A percentile compares a stretch with the other conserved stretches of the same genome.
Evolutionary conservation across 2,888 invertebrate species (phyloP).

Genomic region (Acrobasis consociella): DNA sequence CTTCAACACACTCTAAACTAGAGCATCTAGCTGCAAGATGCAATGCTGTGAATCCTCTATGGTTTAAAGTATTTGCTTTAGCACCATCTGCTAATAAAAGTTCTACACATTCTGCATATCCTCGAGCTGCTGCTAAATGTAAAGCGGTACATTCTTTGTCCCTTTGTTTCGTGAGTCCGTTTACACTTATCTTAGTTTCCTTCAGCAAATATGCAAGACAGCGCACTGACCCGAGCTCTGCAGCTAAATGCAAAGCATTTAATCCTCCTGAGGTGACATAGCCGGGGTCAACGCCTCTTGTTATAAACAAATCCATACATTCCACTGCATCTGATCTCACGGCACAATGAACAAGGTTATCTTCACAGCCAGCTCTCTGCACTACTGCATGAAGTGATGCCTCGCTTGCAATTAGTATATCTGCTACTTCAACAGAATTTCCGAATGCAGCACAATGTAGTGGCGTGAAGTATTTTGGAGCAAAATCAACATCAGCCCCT

Average conservation of each 20-base stretch:
- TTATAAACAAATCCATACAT: slow-evolving; percentile 89
- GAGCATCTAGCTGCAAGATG: slow-evolving; percentile 93
- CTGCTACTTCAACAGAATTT: slow-evolving; percentile 90
- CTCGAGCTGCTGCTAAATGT: slow-evolving; percentile 94
- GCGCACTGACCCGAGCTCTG: slow-evolving; percentile 88
- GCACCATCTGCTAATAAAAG: slow-evolving; percentile 89
- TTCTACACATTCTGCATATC: slow-evolving; percentile 91
- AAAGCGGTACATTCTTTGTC: slow-evolving; percentile 90
- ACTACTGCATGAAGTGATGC: slow-evolving; percentile 87
- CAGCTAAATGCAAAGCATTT: slow-evolving; percentile 90
- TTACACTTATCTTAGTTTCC: slow-evolving; percentile 87
- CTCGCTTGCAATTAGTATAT: slow-evolving; percentile 87
- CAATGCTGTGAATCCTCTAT: slow-evolving; percentile 92
- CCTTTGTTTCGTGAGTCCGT: slow-evolving; percentile 86
- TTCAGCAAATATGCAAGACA: slow-evolving; percentile 89
- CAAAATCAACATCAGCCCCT: slow-evolving; percentile 87
- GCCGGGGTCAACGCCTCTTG: slow-evolving; percentile 89
- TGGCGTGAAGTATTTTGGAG: slow-evolving; percentile 89
- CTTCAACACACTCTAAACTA: slow-evolving; percentile 90
- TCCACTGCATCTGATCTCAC: slow-evolving; percentile 91
- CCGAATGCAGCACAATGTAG: slow-evolving; percentile 95
- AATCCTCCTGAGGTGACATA: slow-evolving; percentile 88
- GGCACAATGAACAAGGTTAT: slow-evolving; percentile 92
- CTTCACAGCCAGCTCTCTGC: slow-evolving; percentile 86
- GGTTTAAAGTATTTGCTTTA: slow-evolving; percentile 88